phyloP scores from a whole-genome alignment of 2,797 vertebrate species.

The Myripristis murdjan region DNA sequence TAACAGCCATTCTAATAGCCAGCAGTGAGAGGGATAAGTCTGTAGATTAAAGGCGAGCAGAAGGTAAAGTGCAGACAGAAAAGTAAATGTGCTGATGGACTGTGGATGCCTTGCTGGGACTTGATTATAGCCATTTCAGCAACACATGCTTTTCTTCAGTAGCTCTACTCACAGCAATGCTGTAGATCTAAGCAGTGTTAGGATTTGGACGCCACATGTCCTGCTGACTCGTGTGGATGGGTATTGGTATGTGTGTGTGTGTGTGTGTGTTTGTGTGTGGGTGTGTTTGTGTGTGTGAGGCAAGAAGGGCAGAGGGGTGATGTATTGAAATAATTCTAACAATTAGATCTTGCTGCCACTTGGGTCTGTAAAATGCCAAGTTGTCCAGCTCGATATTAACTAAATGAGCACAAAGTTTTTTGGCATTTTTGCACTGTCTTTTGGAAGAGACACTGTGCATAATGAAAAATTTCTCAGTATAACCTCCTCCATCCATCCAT shows the following conservation, averaged over 20 bases:
- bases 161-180: constrained; percentile 25
- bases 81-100: constrained; percentile 50
- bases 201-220: constrained; percentile 34
- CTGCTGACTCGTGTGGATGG: constrained; percentile 32
- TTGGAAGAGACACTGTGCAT: too few species aligned
- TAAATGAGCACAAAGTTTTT: too few species aligned
- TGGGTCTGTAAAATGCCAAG: too few species aligned
- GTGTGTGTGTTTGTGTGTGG: constrained; percentile 15
- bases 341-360: too few species aligned
- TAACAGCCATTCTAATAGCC: neutral
- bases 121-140: constrained; percentile 41
- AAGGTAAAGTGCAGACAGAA: constrained; percentile 22
- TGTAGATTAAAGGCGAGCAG: constrained; percentile 34
- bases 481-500: too few species aligned
- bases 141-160: constrained; percentile 31
- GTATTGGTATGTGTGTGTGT: constrained; percentile 21
- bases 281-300: constrained; percentile 10
- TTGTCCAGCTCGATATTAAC: too few species aligned
- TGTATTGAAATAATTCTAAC: too few species aligned
- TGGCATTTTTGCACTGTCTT: too few species aligned
- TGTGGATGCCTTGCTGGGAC: constrained; percentile 15
- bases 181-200: constrained; percentile 35
- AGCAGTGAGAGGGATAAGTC: constrained; percentile 18
- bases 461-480: too few species aligned
- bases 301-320: too few species aligned